Percentiles rank a stretch among this genome's conserved stretches.
Conservation (phyloP, 2,797 vertebrate genomes). For the Nyctalus aviator region DNA sequence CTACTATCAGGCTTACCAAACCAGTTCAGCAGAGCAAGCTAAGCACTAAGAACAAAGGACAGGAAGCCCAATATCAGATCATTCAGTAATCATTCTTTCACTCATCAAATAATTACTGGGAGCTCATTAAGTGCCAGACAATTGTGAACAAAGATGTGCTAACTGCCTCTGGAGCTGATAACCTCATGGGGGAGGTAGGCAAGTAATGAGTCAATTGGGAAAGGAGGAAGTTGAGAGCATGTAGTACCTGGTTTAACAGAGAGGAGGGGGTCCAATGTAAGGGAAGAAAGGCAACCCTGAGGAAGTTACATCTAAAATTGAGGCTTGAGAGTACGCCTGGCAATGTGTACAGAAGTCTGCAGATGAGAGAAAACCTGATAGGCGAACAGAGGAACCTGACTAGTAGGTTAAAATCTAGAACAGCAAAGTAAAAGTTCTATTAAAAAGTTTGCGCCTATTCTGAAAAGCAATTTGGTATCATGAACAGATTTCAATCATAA, state of each 20-base stretch:
- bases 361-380: neutral
- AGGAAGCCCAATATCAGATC: neutral
- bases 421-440: neutral
- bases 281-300: neutral
- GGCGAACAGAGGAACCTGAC: neutral
- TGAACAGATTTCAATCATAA: neutral
- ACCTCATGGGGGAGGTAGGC: neutral
- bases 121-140: neutral
- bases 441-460: neutral
- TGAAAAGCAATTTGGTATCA: neutral
- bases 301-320: neutral
- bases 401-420: neutral
- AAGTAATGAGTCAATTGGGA: neutral
- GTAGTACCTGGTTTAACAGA: neutral
- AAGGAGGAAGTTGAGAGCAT: neutral
- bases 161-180: neutral
- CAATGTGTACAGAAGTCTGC: neutral
- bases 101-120: neutral
- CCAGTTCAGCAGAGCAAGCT: neutral
- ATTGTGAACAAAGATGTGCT: neutral
- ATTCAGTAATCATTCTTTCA: neutral
- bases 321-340: neutral
- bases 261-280: neutral
- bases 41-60: neutral
- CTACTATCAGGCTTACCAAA: neutral